A percentile compares a stretch with the other conserved stretches of the same genome.
phyloP scores from a whole-genome alignment of 2,797 vertebrate species.

The Atherinosoma microstoma region DNA sequence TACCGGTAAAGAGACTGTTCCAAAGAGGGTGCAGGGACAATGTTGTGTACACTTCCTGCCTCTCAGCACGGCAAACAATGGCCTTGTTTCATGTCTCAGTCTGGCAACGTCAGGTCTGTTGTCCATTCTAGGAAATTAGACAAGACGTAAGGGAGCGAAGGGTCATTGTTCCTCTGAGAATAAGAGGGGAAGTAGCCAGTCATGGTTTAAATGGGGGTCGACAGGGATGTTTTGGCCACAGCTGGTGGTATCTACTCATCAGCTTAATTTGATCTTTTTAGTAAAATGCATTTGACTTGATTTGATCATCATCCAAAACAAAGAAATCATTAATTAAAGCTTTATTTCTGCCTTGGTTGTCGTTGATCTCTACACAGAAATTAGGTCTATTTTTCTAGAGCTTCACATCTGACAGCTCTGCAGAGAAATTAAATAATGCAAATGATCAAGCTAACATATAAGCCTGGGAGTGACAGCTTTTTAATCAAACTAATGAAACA shows the following conservation, averaged over 20 bases:
- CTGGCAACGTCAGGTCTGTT: slow-evolving; percentile 51
- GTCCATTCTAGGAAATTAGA: slow-evolving; percentile 59
- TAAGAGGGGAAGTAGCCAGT: slow-evolving; percentile 49
- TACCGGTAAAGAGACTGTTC: slow-evolving; percentile 45
- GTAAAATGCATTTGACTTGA: slow-evolving; percentile 5
- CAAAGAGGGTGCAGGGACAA: slow-evolving; percentile 24
- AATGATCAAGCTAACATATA: not conserved
- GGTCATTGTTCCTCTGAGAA: slow-evolving; percentile 66
- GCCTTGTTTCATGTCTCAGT: slow-evolving; percentile 46
- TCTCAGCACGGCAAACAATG: slow-evolving; percentile 62
- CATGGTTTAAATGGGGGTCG: slow-evolving; percentile 30
- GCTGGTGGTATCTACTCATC: slow-evolving; percentile 43
- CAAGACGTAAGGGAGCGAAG: slow-evolving; percentile 47
- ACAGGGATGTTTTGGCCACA: slow-evolving; percentile 42
- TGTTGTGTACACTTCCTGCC: slow-evolving; percentile 64
- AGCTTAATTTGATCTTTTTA: slow-evolving; percentile 24
- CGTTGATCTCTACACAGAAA: not conserved
- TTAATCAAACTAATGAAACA: slow-evolving; percentile 15
- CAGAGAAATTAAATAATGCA: not conserved
- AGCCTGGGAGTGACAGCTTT: not conserved
- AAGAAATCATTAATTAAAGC: no score
- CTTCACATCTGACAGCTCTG: not conserved
- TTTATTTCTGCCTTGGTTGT: no score
- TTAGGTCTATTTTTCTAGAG: not conserved
- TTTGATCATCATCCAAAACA: not conserved